Evolutionary conservation across 2,797 vertebrate genomes (phyloP).

Genomic region (Malurus leucopterus): DNA sequence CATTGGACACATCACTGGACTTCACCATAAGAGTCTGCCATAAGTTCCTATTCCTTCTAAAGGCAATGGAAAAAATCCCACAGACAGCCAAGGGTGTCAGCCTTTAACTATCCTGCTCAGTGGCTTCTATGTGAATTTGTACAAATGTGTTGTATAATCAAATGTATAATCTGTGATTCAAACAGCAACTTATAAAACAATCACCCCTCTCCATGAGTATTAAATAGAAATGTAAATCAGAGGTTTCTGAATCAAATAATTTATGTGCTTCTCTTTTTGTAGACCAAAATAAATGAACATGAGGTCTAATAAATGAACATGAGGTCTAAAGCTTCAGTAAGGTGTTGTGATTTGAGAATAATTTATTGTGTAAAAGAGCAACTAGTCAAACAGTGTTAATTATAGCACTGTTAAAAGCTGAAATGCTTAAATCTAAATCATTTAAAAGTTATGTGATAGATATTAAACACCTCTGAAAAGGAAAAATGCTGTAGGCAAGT

Average conservation of each 20-base stretch:
- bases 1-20: not conserved
- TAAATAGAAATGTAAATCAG: not conserved
- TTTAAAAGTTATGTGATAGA: constrained; percentile 40
- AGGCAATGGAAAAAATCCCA: not conserved
- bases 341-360: constrained; percentile 4
- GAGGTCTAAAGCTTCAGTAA: not conserved
- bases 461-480: constrained; percentile 46
- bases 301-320: not conserved
- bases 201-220: not conserved
- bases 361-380: constrained; percentile 1
- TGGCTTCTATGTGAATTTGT: not conserved
- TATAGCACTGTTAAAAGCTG: constrained; percentile 15
- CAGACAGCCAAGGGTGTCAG: rapidly evolving
- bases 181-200: not conserved
- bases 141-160: not conserved
- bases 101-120: not conserved
- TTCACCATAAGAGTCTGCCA: not conserved
- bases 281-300: not conserved
- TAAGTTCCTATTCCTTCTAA: not conserved
- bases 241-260: not conserved
- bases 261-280: not conserved
- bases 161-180: not conserved
- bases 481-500: constrained; percentile 52
- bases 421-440: constrained; percentile 51
- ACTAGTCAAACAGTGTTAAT: constrained; percentile 38